phyloP scores from a whole-genome alignment of 2,888 invertebrate species.

The Thereva unica region DNA sequence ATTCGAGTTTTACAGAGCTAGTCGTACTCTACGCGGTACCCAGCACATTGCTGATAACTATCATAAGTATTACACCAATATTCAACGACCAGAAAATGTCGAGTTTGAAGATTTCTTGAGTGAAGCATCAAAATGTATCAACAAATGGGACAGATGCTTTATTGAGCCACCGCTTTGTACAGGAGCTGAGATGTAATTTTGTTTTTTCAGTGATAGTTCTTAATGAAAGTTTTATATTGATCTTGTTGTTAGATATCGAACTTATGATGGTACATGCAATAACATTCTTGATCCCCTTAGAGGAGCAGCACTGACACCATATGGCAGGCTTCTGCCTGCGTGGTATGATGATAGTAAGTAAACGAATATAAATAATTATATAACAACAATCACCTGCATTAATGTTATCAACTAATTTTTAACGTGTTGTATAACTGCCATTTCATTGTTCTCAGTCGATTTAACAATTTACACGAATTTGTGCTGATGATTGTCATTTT shows the following conservation, averaged over 20 bases:
- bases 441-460: too few species aligned
- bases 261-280: slow-evolving; percentile 88
- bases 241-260: slow-evolving; percentile 60
- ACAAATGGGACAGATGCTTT: slow-evolving; percentile 4
- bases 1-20: slow-evolving; percentile 4
- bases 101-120: slow-evolving; percentile 15
- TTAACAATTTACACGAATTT: too few species aligned
- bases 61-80: neutral
- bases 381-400: too few species aligned
- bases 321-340: slow-evolving; percentile 25
- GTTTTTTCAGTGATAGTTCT: too few species aligned
- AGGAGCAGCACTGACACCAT: slow-evolving; percentile 38
- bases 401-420: too few species aligned
- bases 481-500: too few species aligned
- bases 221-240: too few species aligned
- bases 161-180: neutral
- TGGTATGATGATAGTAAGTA: slow-evolving; percentile 38
- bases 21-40: slow-evolving; percentile 20
- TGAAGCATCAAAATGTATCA: slow-evolving; percentile 14
- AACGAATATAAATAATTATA: slow-evolving; percentile 1
- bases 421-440: too few species aligned
- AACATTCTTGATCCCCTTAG: slow-evolving; percentile 62
- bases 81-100: neutral
- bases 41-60: slow-evolving; percentile 24
- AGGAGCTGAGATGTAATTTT: too few species aligned